phyloP scores from a whole-genome alignment of 2,888 invertebrate genomes.

The Seira musarum region DNA sequence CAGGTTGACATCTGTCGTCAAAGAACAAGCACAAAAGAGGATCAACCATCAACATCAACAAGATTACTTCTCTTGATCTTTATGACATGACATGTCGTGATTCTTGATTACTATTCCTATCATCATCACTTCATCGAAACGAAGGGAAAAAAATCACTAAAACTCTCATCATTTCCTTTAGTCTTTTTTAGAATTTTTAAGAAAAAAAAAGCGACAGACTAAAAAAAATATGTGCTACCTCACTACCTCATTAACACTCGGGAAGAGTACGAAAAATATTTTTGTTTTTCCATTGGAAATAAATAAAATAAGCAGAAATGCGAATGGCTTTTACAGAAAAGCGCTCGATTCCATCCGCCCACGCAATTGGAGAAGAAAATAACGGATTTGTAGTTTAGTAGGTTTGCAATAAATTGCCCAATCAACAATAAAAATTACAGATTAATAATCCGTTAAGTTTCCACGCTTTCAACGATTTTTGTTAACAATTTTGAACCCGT shows the following conservation, averaged over 20 bases:
- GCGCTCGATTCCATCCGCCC: too few relatives aligned
- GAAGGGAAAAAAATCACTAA: too few relatives aligned
- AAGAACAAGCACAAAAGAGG: conserved; percentile 23
- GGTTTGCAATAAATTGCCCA: neutral
- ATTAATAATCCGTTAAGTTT: too few relatives aligned
- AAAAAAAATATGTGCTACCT: conserved; percentile 16
- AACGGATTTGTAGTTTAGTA: too few relatives aligned
- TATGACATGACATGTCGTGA: neutral
- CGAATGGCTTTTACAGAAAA: too few relatives aligned
- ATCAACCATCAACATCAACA: conserved; percentile 4
- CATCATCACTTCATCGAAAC: neutral
- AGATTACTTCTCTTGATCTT: too few relatives aligned
- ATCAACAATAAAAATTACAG: neutral
- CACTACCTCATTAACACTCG: conserved; percentile 39
- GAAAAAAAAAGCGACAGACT: neutral
- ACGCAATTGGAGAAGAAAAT: too few relatives aligned
- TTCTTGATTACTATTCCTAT: neutral
- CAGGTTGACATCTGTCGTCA: conserved; percentile 39
- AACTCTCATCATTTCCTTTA: neutral
- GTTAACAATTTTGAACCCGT: too few relatives aligned
- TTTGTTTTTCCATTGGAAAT: neutral
- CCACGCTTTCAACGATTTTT: too few relatives aligned
- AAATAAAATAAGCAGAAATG: neutral
- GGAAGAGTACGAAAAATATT: neutral
- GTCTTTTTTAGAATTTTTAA: neutral